Evolutionary conservation across 2,888 invertebrate species (phyloP).

Genomic region (Machimus rusticus): DNA sequence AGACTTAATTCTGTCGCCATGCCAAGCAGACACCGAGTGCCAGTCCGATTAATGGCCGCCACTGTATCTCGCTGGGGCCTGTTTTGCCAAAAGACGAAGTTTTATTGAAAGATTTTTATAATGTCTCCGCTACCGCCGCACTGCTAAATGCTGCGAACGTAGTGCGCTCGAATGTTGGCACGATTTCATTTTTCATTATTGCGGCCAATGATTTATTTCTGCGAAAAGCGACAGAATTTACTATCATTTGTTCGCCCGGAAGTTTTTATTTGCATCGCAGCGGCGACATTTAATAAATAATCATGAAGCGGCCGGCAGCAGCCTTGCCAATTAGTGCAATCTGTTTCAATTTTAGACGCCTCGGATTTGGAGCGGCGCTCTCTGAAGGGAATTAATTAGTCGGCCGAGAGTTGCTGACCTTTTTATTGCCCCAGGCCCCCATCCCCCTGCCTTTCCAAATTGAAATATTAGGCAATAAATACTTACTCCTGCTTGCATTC

Average conservation of each 20-base stretch:
- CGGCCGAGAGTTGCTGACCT: background rate
- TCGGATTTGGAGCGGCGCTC: background rate
- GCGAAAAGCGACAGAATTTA: constrained; percentile 33
- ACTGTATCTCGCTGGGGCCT: background rate
- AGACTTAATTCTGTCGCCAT: constrained; percentile 37
- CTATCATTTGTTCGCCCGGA: constrained; percentile 24
- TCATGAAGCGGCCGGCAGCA: background rate
- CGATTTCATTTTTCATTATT: constrained; percentile 38
- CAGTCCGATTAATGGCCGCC: constrained; percentile 9
- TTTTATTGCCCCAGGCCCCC: background rate
- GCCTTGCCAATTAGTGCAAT: constrained; percentile 28
- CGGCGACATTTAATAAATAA: constrained; percentile 34
- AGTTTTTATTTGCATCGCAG: constrained; percentile 27
- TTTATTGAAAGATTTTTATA: constrained; percentile 35
- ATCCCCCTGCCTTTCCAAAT: background rate
- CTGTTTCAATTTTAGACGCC: constrained; percentile 27
- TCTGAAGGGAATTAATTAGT: constrained; percentile 1
- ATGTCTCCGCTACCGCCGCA: constrained; percentile 21
- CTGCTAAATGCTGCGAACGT: constrained; percentile 29
- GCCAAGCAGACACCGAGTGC: constrained; percentile 34
- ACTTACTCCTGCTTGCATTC: background rate
- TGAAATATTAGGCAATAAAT: background rate
- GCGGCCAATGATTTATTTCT: constrained; percentile 35
- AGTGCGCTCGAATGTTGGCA: constrained; percentile 30
- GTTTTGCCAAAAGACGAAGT: constrained; percentile 34